Conservation (phyloP, 2,797 vertebrate species). For the Intellagama lesueurii region DNA sequence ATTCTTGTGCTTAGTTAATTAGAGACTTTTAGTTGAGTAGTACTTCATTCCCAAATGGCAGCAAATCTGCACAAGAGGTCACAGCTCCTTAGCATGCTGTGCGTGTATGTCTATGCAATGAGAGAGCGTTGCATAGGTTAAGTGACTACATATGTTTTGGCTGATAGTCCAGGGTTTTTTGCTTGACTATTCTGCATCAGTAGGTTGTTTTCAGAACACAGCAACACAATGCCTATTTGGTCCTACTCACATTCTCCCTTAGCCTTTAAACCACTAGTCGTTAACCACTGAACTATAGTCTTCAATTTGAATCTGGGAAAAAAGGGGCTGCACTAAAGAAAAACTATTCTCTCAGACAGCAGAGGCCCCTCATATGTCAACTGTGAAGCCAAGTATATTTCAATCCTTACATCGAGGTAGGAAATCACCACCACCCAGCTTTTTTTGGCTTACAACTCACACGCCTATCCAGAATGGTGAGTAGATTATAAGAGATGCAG, state of each 20-base stretch:
- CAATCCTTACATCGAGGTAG: neutral
- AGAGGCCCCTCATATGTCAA: neutral
- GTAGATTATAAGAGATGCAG: no score
- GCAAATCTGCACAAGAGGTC: constrained; percentile 61
- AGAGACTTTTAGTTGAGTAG: constrained; percentile 47
- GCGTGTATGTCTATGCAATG: neutral
- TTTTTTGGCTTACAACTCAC: no score
- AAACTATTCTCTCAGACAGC: neutral
- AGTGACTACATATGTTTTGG: neutral
- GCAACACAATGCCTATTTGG: neutral
- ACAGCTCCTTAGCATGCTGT: constrained; percentile 34
- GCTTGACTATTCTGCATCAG: neutral
- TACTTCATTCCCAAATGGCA: constrained; percentile 47
- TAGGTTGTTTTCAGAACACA: constrained; percentile 21
- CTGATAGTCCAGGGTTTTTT: neutral
- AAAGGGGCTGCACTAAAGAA: neutral
- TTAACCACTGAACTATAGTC: neutral
- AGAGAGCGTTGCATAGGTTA: neutral
- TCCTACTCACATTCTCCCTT: constrained; percentile 11
- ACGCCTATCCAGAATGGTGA: no score
- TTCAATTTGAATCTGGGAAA: neutral
- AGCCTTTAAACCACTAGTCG: neutral
- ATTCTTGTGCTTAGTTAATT: constrained; percentile 36
- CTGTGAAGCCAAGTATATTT: neutral
- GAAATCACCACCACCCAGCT: no score